These are phyloP conservation scores for Prionace glauca DNA, from an alignment of 2,797 vertebrate genomes.

Conservation along the genomic window DNA sequence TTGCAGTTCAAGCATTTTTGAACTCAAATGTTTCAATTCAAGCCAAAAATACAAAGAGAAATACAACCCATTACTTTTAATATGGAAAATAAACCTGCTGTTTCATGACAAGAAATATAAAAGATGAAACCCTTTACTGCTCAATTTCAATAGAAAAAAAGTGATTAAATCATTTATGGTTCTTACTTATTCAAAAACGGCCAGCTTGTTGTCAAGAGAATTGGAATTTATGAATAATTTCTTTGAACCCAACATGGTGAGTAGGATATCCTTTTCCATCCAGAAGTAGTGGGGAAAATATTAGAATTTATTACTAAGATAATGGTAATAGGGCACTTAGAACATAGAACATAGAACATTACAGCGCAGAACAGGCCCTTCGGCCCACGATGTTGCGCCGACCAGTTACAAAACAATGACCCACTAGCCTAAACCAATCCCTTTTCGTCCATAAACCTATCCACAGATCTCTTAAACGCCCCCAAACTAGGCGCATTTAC, in stretches of 20 bases:
- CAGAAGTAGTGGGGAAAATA: background rate
- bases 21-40: background rate
- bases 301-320: background rate
- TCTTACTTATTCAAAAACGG: background rate
- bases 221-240: background rate
- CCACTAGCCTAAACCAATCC: no score
- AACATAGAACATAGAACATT: no score
- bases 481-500: no score
- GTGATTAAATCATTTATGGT: background rate
- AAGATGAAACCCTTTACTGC: background rate
- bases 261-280: background rate
- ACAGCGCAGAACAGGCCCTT: no score
- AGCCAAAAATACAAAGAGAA: conserved; percentile 8
- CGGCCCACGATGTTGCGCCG: no score
- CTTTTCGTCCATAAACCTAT: no score
- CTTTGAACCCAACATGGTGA: background rate
- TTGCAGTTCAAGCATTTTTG: background rate
- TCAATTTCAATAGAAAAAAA: background rate
- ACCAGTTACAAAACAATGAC: no score
- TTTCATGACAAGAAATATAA: background rate
- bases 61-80: background rate
- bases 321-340: background rate
- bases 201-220: background rate
- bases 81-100: background rate
- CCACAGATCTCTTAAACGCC: no score